A percentile compares a stretch with the other conserved stretches of the same genome.
Conservation (phyloP, 2,797 vertebrate species). For the Chiloscyllium punctatum region DNA sequence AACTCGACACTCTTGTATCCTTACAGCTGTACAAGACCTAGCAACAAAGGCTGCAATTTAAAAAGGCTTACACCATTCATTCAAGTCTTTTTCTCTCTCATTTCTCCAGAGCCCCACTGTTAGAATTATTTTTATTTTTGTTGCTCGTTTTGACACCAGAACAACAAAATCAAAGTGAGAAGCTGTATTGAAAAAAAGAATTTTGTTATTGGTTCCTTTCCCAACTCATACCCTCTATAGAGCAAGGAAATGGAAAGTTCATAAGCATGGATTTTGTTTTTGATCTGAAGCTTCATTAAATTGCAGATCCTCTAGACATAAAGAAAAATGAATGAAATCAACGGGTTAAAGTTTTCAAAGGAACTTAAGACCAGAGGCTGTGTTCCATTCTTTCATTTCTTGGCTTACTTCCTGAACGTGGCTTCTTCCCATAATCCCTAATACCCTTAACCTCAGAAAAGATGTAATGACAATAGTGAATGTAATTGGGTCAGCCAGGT, state of each 20-base stretch:
- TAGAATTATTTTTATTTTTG: neutral
- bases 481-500: no score
- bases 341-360: neutral
- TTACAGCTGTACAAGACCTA: slow-evolving; percentile 16
- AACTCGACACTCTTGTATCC: neutral
- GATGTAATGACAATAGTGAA: neutral
- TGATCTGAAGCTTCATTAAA: neutral
- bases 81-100: neutral
- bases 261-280: neutral
- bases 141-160: neutral
- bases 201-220: neutral
- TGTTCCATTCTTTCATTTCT: neutral
- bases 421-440: neutral
- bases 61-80: neutral
- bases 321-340: neutral
- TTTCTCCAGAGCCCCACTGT: neutral
- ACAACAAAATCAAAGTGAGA: neutral
- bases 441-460: neutral
- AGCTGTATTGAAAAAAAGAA: neutral
- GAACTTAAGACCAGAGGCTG: neutral
- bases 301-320: neutral
- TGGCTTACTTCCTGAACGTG: neutral
- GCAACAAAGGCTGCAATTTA: neutral
- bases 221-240: neutral
- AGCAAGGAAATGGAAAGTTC: neutral